phyloP scores from a whole-genome alignment of 2,888 invertebrate genomes.

The Salticus scenicus region DNA sequence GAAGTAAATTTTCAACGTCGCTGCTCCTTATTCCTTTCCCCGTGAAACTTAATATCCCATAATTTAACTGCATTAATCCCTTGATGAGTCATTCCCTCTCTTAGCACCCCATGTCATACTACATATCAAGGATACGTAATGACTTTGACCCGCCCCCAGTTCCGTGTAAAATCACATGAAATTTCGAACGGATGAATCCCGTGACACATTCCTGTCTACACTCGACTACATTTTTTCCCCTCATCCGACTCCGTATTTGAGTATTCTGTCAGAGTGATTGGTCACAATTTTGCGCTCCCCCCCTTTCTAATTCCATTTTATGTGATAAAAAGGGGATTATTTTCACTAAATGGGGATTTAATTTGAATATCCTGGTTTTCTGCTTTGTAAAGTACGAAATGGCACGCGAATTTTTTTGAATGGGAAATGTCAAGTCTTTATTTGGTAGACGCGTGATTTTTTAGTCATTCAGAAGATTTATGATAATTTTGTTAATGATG shows the following conservation, averaged over 20 bases:
- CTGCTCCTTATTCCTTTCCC: neutral
- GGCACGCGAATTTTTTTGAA: neutral
- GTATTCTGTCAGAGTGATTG: neutral
- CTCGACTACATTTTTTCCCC: neutral
- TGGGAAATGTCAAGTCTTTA: neutral
- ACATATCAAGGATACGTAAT: neutral
- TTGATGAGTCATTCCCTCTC: neutral
- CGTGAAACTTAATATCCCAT: slow-evolving; percentile 12
- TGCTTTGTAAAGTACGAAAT: slow-evolving; percentile 4
- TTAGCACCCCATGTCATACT: neutral
- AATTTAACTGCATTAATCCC: neutral
- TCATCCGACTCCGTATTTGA: neutral
- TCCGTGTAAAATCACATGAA: slow-evolving; percentile 6
- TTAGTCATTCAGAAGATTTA: too few species aligned
- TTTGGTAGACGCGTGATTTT: neutral
- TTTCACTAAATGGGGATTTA: neutral
- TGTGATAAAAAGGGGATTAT: slow-evolving; percentile 28
- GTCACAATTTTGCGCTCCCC: neutral
- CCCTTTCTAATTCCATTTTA: slow-evolving; percentile 1
- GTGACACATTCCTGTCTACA: slow-evolving; percentile 18
- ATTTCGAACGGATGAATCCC: neutral
- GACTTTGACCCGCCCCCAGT: neutral
- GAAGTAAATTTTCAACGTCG: neutral
- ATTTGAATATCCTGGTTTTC: neutral
- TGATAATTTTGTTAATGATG: too few species aligned